Percentiles rank a stretch among this genome's conserved stretches.
phyloP scores from a whole-genome alignment of 2,797 vertebrate genomes.

The Nasua narica region DNA sequence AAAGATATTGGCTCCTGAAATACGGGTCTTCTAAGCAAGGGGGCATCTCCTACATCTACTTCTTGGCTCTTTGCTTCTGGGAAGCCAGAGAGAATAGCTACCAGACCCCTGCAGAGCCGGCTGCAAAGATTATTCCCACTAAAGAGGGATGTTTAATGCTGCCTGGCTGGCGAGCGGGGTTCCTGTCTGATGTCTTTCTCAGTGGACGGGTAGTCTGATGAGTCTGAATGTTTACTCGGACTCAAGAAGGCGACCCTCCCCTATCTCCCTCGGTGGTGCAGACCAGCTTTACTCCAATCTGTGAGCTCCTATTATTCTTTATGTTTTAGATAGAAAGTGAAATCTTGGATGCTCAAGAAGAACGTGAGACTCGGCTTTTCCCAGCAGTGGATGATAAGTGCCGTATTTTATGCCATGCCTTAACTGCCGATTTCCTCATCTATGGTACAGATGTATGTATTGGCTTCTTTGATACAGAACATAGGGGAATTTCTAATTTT shows the following conservation, averaged over 20 bases:
- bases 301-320: constrained; percentile 27
- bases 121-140: background rate
- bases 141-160: background rate
- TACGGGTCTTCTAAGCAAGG: background rate
- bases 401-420: constrained; percentile 92
- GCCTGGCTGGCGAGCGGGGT: background rate
- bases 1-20: background rate
- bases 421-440: constrained; percentile 95
- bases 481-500: background rate
- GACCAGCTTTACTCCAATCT: background rate
- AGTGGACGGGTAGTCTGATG: background rate
- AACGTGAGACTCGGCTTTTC: constrained; percentile 95
- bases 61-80: background rate
- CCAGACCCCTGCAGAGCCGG: background rate
- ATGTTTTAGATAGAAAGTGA: constrained; percentile 92
- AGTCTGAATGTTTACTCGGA: background rate
- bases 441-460: constrained; percentile 94
- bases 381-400: constrained; percentile 90
- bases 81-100: background rate
- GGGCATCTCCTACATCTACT: background rate
- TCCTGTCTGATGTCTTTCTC: background rate
- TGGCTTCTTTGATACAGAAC: background rate
- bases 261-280: background rate
- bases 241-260: background rate
- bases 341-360: constrained; percentile 88